Conservation (phyloP, 2,888 invertebrate species). For the Sepiola atlantica region DNA sequence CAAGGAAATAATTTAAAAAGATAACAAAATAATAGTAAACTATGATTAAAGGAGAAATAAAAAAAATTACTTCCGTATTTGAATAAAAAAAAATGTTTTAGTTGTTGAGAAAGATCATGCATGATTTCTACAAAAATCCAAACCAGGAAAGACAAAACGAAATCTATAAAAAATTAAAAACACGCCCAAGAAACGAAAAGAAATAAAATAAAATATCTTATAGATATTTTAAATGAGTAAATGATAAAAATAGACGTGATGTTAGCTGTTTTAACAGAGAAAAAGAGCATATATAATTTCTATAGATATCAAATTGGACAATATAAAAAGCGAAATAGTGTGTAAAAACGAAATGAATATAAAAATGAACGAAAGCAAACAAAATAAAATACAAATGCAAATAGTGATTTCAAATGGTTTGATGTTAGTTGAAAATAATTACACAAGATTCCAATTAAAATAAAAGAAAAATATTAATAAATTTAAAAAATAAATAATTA, state of each 20-base stretch:
- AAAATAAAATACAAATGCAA: neutral
- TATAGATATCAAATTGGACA: too few species aligned
- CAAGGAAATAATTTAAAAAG: neutral
- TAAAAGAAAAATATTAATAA: neutral
- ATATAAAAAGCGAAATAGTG: too few species aligned
- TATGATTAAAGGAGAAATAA: neutral
- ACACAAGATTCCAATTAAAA: neutral
- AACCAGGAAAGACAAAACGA: neutral
- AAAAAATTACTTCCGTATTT: neutral
- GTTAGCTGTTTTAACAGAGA: too few species aligned
- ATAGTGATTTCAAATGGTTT: neutral
- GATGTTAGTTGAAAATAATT: neutral
- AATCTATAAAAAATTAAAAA: neutral
- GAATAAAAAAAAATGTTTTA: neutral
- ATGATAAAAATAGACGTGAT: too few species aligned
- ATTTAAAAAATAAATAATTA: too few species aligned
- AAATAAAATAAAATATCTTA: too few species aligned
- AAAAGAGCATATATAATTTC: too few species aligned
- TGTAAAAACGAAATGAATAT: too few species aligned
- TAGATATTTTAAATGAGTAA: too few species aligned
- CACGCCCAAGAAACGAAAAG: neutral
- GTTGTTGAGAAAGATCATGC: neutral
- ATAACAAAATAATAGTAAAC: neutral
- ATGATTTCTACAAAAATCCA: neutral
- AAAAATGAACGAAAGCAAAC: neutral